Evolutionary conservation across 2,888 invertebrate species (phyloP), one percentile per base, ranked within the genome.

Genomic region (Hydropsyche betteni): DNA sequence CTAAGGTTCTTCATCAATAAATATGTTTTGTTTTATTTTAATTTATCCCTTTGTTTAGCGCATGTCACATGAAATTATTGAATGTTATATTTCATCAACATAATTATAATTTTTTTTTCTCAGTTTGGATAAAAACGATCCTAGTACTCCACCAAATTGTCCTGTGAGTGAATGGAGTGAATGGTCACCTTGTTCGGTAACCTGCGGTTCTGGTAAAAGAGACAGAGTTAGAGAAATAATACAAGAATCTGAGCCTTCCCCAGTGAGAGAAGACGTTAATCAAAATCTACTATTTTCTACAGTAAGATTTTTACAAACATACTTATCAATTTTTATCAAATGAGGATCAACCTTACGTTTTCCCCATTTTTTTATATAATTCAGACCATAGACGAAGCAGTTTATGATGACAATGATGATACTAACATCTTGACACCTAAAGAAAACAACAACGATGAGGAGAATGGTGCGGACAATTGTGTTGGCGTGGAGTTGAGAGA

Each of bases 101-200:
- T 38, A n/a, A 12, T 16, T 58, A 1, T n/a, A 24, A 16, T 55
- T 50, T 52, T 71, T 55, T 24, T 44, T n/a, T n/a, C n/a, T 2
- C 36, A 50, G 16, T 51, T n/a, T 44, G 6, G 36, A 38, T 50
- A 73, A 61, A 33, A n/a, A 71, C 44, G 81, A 80, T 51, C 84
- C 85, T 69, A 83, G 84, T 4, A 8, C 16, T 8, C 82, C 84
- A 0, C 82, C 82, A 16, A 36, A 74, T 16, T 96, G 95, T 82
- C 88, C 87, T 5, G 90, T 92, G 75, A 89, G 91, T 0, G 84
- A 88, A 4, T 96, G 96, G 96, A 92, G 93, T 68, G 87, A 89
- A 8, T 96, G 95, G 94, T 91, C 93, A 1, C 91, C 94, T 1
- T 96, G 96, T 83, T 90, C 93, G 12, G 90, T 91, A 36, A 89